Percentiles rank a stretch among this genome's conserved stretches.
Conservation (phyloP, 2,113 vertebrate genomes). For the Acanthochromis polyacanthus region DNA sequence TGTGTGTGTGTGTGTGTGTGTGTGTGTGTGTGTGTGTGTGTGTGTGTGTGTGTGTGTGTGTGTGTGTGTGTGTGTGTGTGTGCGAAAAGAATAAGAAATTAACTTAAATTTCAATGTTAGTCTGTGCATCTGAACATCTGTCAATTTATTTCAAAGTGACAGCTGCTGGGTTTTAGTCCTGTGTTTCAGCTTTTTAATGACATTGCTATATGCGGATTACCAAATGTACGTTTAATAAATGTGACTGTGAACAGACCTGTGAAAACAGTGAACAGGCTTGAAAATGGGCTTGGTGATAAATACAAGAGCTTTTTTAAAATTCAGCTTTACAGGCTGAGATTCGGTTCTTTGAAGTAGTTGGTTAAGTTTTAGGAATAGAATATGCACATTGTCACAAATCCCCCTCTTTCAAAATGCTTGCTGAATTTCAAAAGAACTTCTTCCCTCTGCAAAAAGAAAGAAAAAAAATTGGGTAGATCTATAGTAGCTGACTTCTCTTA, state of each 20-base stretch:
- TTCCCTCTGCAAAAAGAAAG: background rate
- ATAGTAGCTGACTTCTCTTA: background rate
- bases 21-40: no score
- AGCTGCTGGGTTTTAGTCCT: background rate
- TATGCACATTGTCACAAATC: background rate
- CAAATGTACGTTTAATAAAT: background rate
- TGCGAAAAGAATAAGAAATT: background rate
- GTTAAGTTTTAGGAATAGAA: background rate
- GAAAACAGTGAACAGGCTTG: background rate
- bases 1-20: background rate
- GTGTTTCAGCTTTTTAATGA: background rate
- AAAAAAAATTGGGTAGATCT: rapidly evolving
- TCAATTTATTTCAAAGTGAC: background rate
- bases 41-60: background rate
- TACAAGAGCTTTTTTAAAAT: background rate
- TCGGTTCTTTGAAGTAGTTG: background rate
- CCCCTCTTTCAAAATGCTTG: background rate
- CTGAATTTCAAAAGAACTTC: background rate
- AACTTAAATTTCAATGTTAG: background rate
- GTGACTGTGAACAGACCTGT: background rate
- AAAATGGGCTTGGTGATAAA: background rate
- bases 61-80: no score
- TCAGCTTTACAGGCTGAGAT: background rate
- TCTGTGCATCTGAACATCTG: background rate
- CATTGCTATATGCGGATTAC: background rate